Conservation (phyloP, 2,113 vertebrate species). For the Elaphurus davidianus region DNA sequence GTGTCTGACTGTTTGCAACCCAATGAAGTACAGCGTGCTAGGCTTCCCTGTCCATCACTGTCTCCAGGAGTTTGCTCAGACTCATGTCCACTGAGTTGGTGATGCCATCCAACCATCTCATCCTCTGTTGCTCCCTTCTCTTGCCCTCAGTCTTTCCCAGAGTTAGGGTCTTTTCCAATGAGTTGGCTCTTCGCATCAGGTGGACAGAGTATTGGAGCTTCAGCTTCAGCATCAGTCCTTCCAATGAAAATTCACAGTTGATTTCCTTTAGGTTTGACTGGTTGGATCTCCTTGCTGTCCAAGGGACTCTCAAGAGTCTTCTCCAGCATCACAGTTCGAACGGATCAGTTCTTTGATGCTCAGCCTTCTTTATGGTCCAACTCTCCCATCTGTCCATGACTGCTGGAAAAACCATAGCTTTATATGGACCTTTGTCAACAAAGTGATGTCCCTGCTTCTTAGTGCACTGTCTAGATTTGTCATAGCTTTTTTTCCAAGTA, state of each 20-base stretch:
- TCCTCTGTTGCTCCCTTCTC: neutral
- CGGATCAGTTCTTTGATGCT: neutral
- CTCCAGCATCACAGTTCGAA: neutral
- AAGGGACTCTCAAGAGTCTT: neutral
- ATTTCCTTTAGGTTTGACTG: neutral
- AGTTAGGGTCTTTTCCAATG: neutral
- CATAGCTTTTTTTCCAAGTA: neutral
- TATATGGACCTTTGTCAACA: neutral
- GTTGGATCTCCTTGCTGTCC: neutral
- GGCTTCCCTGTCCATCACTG: neutral
- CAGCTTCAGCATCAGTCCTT: neutral
- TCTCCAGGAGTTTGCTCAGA: neutral
- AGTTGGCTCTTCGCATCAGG: neutral
- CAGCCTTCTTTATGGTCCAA: neutral
- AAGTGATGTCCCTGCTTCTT: neutral
- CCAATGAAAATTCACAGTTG: neutral
- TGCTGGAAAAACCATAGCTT: neutral
- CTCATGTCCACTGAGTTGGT: neutral
- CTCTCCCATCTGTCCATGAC: neutral
- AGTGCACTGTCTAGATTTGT: neutral
- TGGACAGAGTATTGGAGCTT: neutral
- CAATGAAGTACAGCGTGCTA: neutral
- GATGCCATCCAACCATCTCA: neutral
- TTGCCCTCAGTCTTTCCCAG: neutral
- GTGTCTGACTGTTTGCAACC: neutral